These are phyloP conservation scores for Linurgus olivaceus DNA, from an alignment of 2,797 vertebrate genomes.

Conservation along the genomic window DNA sequence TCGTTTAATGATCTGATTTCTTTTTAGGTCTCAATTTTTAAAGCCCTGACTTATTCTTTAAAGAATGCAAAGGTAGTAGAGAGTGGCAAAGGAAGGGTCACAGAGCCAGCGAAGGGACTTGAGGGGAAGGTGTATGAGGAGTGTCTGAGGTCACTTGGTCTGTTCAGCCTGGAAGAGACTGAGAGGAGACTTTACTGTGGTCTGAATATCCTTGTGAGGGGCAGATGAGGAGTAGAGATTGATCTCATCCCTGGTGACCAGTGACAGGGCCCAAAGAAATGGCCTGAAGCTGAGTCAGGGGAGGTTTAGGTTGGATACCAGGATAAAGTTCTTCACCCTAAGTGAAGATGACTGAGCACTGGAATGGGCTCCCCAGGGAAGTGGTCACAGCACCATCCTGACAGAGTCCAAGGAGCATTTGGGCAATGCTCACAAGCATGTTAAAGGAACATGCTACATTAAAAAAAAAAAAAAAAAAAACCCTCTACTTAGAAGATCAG, in stretches of 20 bases:
- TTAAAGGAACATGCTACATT: background rate
- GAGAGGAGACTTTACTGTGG: background rate
- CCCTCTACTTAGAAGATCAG: background rate
- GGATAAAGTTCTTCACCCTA: background rate
- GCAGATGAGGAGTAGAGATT: background rate
- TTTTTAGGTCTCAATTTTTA: background rate
- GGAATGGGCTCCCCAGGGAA: background rate
- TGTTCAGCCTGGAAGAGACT: background rate
- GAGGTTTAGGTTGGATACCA: background rate
- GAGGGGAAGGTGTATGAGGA: background rate
- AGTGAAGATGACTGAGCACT: background rate
- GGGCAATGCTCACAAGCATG: background rate
- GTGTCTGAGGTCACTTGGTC: background rate
- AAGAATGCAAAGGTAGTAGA: background rate
- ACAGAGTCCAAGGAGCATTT: background rate
- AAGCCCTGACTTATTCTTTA: background rate
- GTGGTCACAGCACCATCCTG: too few relatives aligned
- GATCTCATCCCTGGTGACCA: background rate
- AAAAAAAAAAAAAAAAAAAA: too few relatives aligned
- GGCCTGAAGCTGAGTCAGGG: background rate
- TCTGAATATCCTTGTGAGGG: background rate
- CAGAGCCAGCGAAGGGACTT: background rate
- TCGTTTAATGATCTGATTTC: background rate
- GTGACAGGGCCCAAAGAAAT: background rate
- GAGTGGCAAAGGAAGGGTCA: background rate